These are phyloP conservation scores for Galago senegalensis DNA, from an alignment of 2,797 vertebrate species.

Conservation along the genomic window DNA sequence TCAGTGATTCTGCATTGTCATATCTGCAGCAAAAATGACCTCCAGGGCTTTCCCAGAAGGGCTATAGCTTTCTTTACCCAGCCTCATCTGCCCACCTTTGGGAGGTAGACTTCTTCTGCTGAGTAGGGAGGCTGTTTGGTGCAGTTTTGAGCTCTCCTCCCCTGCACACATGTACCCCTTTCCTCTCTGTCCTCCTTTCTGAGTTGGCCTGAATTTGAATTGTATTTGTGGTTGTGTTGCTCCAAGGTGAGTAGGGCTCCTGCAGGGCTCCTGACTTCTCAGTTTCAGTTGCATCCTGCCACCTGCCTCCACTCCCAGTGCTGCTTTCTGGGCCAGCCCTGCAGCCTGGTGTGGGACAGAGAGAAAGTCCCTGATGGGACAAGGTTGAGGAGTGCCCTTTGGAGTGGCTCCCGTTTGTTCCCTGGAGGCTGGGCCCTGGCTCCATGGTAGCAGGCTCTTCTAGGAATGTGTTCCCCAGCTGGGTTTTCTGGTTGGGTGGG, in stretches of 20 bases:
- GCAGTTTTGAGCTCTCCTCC: neutral
- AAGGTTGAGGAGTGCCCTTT: conserved; percentile 57
- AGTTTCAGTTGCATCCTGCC: neutral
- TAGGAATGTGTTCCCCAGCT: conserved; percentile 66
- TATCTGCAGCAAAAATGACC: conserved; percentile 77
- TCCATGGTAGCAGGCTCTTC: conserved; percentile 66
- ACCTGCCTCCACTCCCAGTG: neutral
- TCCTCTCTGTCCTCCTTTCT: neutral
- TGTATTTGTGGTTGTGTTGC: neutral
- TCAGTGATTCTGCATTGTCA: conserved; percentile 79
- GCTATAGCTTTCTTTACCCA: conserved; percentile 50
- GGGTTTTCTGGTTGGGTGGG: conserved; percentile 65
- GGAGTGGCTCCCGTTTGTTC: conserved; percentile 52
- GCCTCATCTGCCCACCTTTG: neutral
- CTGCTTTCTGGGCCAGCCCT: neutral
- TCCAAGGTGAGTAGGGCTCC: neutral
- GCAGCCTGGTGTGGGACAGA: neutral
- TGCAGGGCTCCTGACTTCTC: neutral
- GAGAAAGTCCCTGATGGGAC: conserved; percentile 35
- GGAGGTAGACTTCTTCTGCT: conserved; percentile 26
- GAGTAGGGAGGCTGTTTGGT: neutral
- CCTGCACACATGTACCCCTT: neutral
- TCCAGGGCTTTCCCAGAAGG: conserved; percentile 74
- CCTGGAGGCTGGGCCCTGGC: conserved; percentile 66
- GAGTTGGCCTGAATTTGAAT: neutral